These are phyloP conservation scores for Prunella strophiata DNA, from an alignment of 2,797 vertebrate genomes.

Conservation along the genomic window DNA sequence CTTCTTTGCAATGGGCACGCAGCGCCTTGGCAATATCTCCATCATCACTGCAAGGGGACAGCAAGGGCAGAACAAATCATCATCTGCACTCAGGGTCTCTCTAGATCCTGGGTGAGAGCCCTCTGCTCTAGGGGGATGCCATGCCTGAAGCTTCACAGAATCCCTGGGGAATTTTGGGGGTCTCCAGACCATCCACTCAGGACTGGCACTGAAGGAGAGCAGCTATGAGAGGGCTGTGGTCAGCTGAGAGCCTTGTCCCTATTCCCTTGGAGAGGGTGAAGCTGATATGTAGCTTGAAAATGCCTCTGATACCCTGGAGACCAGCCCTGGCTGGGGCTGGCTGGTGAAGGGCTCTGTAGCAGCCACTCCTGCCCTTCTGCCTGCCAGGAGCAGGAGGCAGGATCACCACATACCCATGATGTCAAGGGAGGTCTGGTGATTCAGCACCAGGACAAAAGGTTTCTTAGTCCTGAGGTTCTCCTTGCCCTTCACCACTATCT, in stretches of 20 bases:
- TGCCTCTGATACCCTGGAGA: not conserved
- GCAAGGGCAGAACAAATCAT: not conserved
- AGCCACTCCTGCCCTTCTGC: not conserved
- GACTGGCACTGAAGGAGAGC: not conserved
- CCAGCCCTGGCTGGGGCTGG: not conserved
- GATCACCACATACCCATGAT: slow-evolving; percentile 70
- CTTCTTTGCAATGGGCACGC: slow-evolving; percentile 77
- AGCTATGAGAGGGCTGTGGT: not conserved
- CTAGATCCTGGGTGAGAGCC: not conserved
- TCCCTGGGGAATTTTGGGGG: not conserved
- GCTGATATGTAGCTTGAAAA: not conserved
- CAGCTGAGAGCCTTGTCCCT: not conserved
- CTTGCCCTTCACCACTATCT: slow-evolving; percentile 77
- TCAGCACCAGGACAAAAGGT: slow-evolving; percentile 79
- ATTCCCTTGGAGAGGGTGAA: not conserved
- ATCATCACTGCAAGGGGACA: slow-evolving; percentile 68
- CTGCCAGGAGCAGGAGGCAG: not conserved
- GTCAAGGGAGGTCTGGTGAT: slow-evolving; percentile 83
- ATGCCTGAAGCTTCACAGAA: not conserved
- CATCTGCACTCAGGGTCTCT: not conserved
- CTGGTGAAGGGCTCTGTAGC: not conserved
- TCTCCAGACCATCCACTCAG: not conserved
- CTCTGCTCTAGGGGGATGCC: not conserved
- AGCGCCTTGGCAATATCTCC: slow-evolving; percentile 76
- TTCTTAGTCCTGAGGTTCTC: slow-evolving; percentile 77